Base-by-base conservation (phyloP, 2,888 invertebrate genomes). In the Drosophila infuscata region DNA sequence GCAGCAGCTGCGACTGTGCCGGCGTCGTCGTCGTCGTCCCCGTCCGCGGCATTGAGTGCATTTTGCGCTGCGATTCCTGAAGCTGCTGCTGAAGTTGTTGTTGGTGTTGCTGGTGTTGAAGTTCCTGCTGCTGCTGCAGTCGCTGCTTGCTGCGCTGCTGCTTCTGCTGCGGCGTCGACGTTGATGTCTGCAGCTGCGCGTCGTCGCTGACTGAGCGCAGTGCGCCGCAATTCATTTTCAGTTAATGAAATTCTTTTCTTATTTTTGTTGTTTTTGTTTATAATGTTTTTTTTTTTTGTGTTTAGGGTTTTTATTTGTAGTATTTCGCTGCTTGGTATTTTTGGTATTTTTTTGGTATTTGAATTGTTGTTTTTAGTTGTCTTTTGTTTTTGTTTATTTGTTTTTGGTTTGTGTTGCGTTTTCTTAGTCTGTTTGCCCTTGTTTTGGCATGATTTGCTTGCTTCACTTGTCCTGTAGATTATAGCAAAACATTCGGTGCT, bases 201-300 rank as follows among this genome's bases (percentile, higher is more conserved):
- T 88, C 83, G 78, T 93, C 92, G 76, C 92, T 92, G 65, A 84
- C 76, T 43, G 92, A 82, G 59, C 92, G 90, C 83, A 92, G 87
- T 64, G 93, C 92, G 72, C 93, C 92, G 85, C 93, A 93, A 88
- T 93, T 93, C 93, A 93, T 93, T 64, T 79, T 80, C 38, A 51
- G 9, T 57, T 62, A 20, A 61, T 29, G 33, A 20, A 36, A 43
- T 54, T 30, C 20, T 25, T 25, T 25, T 15, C 25, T 46, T 46
- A 2, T 25, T 46, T 5, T 25, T 71, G 61, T 64, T 67, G 49
- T 71, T 63, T 60, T 52, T 58, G 54, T 53, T 41, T 60, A 25
- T 25, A 25, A 25, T 25, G 20, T 66, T 49, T 60, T 64, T 58
- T 49, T 64, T 66, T 52, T 49, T 25, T 25, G 11, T 17, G 52